Evolutionary conservation across 2,797 vertebrate species (phyloP).

Genomic region (Limnodromus scolopaceus): DNA sequence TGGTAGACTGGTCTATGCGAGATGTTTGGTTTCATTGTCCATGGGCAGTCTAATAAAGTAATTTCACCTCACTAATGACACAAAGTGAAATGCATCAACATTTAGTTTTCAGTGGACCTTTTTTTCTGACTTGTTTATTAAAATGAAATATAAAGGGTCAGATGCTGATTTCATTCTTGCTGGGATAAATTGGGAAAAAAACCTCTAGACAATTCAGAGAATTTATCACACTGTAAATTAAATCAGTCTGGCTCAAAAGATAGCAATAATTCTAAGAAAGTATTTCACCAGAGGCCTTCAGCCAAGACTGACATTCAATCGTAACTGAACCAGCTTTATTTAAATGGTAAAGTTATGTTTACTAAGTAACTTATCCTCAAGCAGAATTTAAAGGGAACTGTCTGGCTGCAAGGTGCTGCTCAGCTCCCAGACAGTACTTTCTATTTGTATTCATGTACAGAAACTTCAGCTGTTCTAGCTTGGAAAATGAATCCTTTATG

Average conservation of each 20-base stretch:
- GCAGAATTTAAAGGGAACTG: neutral
- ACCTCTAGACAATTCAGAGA: neutral
- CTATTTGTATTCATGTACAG: neutral
- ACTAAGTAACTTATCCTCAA: neutral
- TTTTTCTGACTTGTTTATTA: neutral
- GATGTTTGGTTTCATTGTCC: neutral
- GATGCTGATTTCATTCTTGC: neutral
- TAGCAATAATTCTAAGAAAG: neutral
- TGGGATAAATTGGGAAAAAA: neutral
- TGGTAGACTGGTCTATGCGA: neutral
- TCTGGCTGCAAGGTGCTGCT: neutral
- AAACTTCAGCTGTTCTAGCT: neutral
- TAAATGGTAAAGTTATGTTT: slow-evolving; percentile 11
- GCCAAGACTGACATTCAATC: neutral
- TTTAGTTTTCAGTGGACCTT: neutral
- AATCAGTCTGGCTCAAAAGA: neutral
- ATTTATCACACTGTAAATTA: neutral
- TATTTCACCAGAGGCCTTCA: neutral
- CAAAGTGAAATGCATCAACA: neutral
- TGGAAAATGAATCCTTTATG: neutral
- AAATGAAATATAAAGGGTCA: neutral
- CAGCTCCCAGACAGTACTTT: neutral
- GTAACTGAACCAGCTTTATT: slow-evolving; percentile 27
- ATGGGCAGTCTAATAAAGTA: neutral
- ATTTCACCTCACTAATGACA: neutral